Percentiles rank a stretch among this genome's conserved stretches.
Conservation (phyloP, 2,797 vertebrate species). For the Scyliorhinus canicula region DNA sequence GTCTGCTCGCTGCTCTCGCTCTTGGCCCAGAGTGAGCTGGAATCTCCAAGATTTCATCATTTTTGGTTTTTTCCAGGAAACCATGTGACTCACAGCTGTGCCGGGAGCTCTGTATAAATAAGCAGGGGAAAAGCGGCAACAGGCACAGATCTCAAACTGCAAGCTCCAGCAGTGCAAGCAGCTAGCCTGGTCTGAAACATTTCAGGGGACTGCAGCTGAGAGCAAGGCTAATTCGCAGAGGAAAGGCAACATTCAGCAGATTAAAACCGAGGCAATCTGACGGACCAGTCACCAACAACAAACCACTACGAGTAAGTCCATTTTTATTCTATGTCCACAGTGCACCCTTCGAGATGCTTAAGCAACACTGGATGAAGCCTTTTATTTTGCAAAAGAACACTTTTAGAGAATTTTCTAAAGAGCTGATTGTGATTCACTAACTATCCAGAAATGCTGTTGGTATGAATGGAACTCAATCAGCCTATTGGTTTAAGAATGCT, state of each 20-base stretch:
- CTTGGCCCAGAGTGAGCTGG: not conserved
- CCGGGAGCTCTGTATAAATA: not conserved
- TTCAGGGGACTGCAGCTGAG: too few species aligned
- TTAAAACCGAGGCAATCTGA: not conserved
- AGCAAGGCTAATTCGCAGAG: not conserved
- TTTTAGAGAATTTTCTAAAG: not conserved
- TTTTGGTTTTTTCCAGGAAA: not conserved
- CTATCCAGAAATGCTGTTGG: not conserved
- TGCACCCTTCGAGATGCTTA: not conserved
- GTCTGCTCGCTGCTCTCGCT: too few species aligned
- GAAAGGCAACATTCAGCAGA: not conserved
- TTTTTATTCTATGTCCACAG: not conserved
- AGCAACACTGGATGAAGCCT: not conserved
- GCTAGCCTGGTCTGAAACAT: not conserved
- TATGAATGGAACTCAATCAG: not conserved
- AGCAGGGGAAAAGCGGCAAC: not conserved
- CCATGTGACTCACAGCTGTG: slow-evolving; percentile 32
- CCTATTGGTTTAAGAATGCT: not conserved
- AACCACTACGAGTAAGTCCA: not conserved
- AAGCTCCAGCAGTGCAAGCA: not conserved
- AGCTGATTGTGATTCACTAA: not conserved
- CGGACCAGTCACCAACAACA: not conserved
- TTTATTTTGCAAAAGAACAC: not conserved
- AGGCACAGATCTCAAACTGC: not conserved
- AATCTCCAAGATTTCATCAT: slow-evolving; percentile 30